A percentile compares a stretch with the other conserved stretches of the same genome.
These are phyloP conservation scores for Otolemur garnettii DNA, from an alignment of 2,113 vertebrate species.

Conservation along the genomic window DNA sequence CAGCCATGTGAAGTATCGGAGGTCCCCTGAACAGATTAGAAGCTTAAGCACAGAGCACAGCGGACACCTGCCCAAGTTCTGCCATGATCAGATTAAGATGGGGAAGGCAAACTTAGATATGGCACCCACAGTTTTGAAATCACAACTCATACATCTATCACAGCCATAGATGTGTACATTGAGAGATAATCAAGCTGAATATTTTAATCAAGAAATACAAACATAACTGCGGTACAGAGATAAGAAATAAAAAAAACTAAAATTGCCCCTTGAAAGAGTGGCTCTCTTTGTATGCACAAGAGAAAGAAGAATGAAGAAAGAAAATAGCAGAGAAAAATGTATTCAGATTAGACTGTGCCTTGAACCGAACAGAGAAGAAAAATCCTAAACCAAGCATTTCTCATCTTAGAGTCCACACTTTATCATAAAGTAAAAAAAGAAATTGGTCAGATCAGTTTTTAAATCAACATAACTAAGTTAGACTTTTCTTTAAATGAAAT, in stretches of 20 bases:
- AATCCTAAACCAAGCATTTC: slow-evolving; percentile 26
- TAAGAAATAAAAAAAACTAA: slow-evolving; percentile 34
- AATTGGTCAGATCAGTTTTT: slow-evolving; percentile 41
- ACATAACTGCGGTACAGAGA: neutral
- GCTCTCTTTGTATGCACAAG: neutral
- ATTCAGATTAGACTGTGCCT: neutral
- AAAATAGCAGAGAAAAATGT: neutral
- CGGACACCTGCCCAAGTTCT: neutral
- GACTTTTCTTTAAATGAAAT: slow-evolving; percentile 40
- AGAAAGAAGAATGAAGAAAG: neutral
- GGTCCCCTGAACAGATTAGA: neutral
- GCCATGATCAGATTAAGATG: neutral
- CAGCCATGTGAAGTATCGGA: neutral
- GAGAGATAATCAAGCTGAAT: neutral
- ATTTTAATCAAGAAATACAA: neutral
- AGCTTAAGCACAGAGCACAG: neutral
- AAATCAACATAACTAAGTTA: slow-evolving; percentile 48
- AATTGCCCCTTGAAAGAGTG: neutral
- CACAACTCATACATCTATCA: neutral
- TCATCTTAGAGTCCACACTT: neutral
- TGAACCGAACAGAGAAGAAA: slow-evolving; percentile 26
- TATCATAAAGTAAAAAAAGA: slow-evolving; percentile 36
- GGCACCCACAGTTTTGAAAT: neutral
- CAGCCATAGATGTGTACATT: neutral
- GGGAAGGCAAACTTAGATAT: neutral